Base-by-base conservation (phyloP, 2,888 invertebrate species). In the Macaria liturata region DNA sequence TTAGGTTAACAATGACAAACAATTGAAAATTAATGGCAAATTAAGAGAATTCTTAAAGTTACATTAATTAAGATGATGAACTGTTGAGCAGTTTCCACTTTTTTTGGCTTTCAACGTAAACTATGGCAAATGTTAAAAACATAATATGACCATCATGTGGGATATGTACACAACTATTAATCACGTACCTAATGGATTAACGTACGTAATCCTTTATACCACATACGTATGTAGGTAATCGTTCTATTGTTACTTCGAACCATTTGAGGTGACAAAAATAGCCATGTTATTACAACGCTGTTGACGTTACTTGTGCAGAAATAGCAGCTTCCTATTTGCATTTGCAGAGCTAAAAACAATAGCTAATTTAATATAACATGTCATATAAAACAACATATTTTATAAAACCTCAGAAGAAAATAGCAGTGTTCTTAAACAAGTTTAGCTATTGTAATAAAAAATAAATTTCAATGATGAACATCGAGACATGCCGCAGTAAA, bases 211-310 rank as follows among this genome's bases (percentile, higher is more conserved):
- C 44, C 34, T 34, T 46, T 9, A 7, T 30, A 42, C 8, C 7
- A 34, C 34, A 4, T 46, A 6, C 34, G 31, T 9, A 6, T 31
- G 31, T 9, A 42, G 6, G 8, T 49, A 46, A 58, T 59, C 47
- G 3, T 32, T 20, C 54, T 45, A 51, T 50, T 47, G 47, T 59
- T 54, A 32, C 44, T 44, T 43, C 34, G 48, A 51, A 44, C 20
- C 30, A 42, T 37, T 30, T 46, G 30, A 43, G 20, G 48, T 39
- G 39, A 46, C 45, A 31, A 40, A 45, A 49, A 53, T 57, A 52
- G 31, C n/a, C 9, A 40, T 42, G 32, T 6, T 46, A 32, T 40
- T 46, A 8, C 9, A 46, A 46, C 42, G 9, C 50, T 40, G 7
- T 42, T 57, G 49, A 53, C 53, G 57, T 49, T 45, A 20, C 3